Evolutionary conservation across 2,888 invertebrate genomes (phyloP).

Genomic region (Callosobruchus maculatus): DNA sequence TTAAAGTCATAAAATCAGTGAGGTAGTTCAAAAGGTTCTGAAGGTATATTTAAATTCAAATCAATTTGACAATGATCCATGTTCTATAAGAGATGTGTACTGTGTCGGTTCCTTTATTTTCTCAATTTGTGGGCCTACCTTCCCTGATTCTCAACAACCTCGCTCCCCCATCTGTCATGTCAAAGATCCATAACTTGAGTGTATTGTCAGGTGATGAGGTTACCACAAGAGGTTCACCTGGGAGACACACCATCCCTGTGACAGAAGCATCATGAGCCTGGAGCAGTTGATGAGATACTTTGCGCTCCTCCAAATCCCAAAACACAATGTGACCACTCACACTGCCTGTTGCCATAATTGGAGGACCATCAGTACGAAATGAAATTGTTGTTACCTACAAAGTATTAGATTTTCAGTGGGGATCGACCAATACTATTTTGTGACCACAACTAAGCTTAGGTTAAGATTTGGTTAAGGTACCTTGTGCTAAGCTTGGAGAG

Average conservation of each 20-base stretch:
- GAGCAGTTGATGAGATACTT: constrained; percentile 75
- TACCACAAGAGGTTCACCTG: constrained; percentile 84
- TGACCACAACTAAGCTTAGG: too few species aligned
- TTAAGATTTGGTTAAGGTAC: too few species aligned
- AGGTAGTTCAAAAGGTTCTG: too few species aligned
- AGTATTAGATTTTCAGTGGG: background rate
- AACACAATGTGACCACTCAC: constrained; percentile 81
- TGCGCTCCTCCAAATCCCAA: constrained; percentile 86
- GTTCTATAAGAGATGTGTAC: too few species aligned
- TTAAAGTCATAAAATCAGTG: too few species aligned
- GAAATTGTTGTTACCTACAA: constrained; percentile 61
- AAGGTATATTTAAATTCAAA: too few species aligned
- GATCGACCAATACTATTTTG: too few species aligned
- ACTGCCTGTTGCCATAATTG: constrained; percentile 75
- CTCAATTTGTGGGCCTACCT: too few species aligned
- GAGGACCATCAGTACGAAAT: constrained; percentile 81
- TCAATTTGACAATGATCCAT: too few species aligned
- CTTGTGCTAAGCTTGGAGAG: too few species aligned
- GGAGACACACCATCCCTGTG: constrained; percentile 77
- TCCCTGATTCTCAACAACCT: constrained; percentile 71
- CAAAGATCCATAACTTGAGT: constrained; percentile 88
- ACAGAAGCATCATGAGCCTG: constrained; percentile 75
- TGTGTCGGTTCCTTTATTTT: too few species aligned
- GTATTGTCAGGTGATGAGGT: constrained; percentile 94
- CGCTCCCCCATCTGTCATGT: constrained; percentile 86